Base-by-base conservation (phyloP, 2,888 invertebrate genomes). In the Polyploca ridens region DNA sequence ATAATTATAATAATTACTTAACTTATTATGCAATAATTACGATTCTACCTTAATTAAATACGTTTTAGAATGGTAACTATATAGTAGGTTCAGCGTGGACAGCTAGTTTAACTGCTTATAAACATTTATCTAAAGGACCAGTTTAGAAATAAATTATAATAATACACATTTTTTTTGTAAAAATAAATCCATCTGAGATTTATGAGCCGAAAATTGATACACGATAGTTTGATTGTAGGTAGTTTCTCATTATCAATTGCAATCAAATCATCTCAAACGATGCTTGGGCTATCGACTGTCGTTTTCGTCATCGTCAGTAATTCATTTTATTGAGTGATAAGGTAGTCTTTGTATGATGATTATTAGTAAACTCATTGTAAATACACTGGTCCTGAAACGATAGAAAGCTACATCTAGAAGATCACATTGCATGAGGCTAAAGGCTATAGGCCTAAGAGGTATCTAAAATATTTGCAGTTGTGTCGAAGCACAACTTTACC, bases 381-480 rank as follows among this genome's bases (percentile, higher is more conserved):
- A 62, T 66, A 68, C 72, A 84, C 81, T 78, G 84, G 79, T 75
- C 82, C 79, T 76, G 72, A 78, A 79, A 77, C 75, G 74, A 79
- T 54, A 54, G 19, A 69, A 78, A 79, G 78, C 82, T 86, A 85
- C 74, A 71, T 73, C 89, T 93, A 91, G 84, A 90, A 91, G 90
- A 93, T 92, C 91, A 93, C 92, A 92, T 86, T 89, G 90, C 86
- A 79, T 86, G 85, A 90, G 85, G 86, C 88, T 86, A 82, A 81
- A 85, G 41, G 76, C 82, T 81, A 83, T 87, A 85, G 76, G 66
- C 74, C 76, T 77, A 77, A 72, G 59, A 41, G 41, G 41, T 63
- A 68, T 68, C 74, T 63, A 16, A 62, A 68, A 61, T 61, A 41
- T 41, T 41, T 10, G 44, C 41, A 44, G 41, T 61, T 44, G 38